Evolutionary conservation across 2,888 invertebrate genomes (phyloP), one percentile per base, ranked within the genome.

Genomic region (Drosophila tanythrix): DNA sequence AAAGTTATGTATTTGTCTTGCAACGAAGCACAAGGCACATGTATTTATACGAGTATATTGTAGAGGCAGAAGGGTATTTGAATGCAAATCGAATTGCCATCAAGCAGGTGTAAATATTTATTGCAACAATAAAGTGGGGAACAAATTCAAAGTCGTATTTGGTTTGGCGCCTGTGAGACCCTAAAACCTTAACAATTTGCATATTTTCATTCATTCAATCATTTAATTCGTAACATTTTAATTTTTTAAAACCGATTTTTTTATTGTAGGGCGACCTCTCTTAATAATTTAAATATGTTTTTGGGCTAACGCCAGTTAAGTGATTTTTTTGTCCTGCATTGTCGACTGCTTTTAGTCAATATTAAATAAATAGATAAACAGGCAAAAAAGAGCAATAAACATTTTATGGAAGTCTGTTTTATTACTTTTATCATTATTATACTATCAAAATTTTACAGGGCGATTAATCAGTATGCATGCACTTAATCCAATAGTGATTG

Each of bases 1-100:
- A 77, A 77, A 77, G 77, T 60, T 64, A 48, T 55, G 6, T 36
- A 31, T 6, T 27, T 33, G 36, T 35, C 4, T 21, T 10, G 15
- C 1, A 53, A 25, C 64, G 33, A 25, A 38, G 21, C 35, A 8
- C 18, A 35, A 33, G 3, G 21, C 21, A 15, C 7, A 3, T 7
- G 0, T 7, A 21, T 3, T 46, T 21, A 15, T 15, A n/a, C n/a
- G n/a, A n/a, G n/a, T n/a, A 15, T 46, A 46, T 21, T 15, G 21
- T 7, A 13, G 0, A 25, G 0, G 8, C 4, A 25, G 15, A 46
- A 15, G 4, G 2, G 8, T 25, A 2, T 46, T 8, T 8, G 4
- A 46, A 25, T 15, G 15, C 15, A 25, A 15, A 25, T 15, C 8
- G 25, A 46, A 4, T 15, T 46, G 2, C 1, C 11, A 43, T 11